Evolutionary conservation across 2,113 vertebrate species (phyloP).

Genomic region (Chloropsis hardwickii): DNA sequence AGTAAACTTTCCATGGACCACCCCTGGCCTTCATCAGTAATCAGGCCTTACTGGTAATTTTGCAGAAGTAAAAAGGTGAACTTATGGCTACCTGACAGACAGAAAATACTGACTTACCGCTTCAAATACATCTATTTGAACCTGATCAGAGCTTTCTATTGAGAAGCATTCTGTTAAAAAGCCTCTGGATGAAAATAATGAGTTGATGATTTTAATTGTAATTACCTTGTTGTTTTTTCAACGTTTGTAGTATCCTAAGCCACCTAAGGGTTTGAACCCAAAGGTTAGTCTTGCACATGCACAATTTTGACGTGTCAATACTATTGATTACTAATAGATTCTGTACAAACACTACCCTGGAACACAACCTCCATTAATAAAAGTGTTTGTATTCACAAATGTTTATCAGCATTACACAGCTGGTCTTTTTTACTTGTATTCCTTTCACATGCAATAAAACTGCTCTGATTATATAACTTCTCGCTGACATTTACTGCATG

Average conservation of each 20-base stretch:
- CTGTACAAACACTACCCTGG: neutral
- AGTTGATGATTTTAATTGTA: neutral
- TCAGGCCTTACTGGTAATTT: neutral
- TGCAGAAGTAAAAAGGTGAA: neutral
- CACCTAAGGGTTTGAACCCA: neutral
- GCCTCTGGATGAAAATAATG: neutral
- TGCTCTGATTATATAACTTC: neutral
- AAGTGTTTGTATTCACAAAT: neutral
- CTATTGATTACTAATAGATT: neutral
- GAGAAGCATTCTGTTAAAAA: neutral
- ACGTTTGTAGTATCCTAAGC: neutral
- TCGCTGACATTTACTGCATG: neutral
- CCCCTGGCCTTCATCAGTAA: neutral
- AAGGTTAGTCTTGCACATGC: neutral
- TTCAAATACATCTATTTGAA: neutral
- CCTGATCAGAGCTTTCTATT: neutral
- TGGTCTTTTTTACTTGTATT: neutral
- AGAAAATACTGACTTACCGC: neutral
- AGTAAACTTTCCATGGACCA: neutral
- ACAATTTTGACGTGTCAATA: neutral
- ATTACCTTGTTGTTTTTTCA: neutral
- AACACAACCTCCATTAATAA: neutral
- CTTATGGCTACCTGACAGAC: fast-evolving
- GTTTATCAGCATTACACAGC: neutral
- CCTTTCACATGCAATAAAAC: neutral